These are phyloP conservation scores for Timema cristinae DNA, from an alignment of 2,888 invertebrate species.

Conservation along the genomic window DNA sequence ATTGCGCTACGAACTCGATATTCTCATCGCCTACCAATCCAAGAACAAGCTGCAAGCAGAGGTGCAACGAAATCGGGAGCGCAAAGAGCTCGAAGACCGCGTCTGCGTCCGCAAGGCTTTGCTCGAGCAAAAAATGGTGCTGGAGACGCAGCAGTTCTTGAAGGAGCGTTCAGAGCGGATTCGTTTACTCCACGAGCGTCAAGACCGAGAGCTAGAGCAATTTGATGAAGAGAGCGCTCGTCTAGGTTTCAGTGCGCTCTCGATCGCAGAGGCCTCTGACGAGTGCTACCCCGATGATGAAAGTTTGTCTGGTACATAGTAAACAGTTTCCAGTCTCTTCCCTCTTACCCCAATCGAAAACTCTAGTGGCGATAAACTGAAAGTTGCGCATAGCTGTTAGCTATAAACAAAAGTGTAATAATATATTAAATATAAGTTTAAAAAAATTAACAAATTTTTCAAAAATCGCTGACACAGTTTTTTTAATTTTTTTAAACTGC, in stretches of 20 bases:
- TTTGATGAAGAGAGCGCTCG: conserved; percentile 93
- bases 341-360: too few relatives aligned
- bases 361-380: too few relatives aligned
- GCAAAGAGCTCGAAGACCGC: conserved; percentile 89
- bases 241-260: conserved; percentile 91
- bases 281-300: conserved; percentile 87
- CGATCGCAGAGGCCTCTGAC: conserved; percentile 86
- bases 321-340: too few relatives aligned
- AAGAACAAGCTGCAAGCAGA: conserved; percentile 98
- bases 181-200: conserved; percentile 82
- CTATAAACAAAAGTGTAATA: too few relatives aligned
- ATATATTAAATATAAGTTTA: too few relatives aligned
- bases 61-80: conserved; percentile 91
- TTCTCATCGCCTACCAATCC: conserved; percentile 97
- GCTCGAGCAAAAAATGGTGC: conserved; percentile 96
- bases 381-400: too few relatives aligned
- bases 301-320: conserved; percentile 74
- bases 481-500: too few relatives aligned
- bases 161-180: conserved; percentile 89
- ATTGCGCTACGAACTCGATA: conserved; percentile 92
- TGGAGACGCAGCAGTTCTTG: conserved; percentile 85
- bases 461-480: too few relatives aligned
- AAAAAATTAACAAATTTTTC: too few relatives aligned
- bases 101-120: conserved; percentile 86
- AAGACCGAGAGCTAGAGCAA: conserved; percentile 83